Conservation (phyloP, 2,797 vertebrate species). For the Babyrousa celebensis region DNA sequence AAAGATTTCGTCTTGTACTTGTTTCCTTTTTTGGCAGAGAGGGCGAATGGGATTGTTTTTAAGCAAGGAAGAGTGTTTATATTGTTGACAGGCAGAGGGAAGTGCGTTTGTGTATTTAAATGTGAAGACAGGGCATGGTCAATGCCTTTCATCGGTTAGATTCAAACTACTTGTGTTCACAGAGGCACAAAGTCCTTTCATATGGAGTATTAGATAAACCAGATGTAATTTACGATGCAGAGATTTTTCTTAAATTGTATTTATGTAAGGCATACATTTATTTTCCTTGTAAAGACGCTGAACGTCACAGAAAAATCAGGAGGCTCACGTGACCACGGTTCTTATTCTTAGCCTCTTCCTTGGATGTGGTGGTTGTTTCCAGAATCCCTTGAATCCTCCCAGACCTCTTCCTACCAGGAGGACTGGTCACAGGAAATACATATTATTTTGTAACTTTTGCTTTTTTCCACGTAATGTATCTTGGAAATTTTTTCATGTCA, state of each 20-base stretch:
- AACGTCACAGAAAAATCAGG: not conserved
- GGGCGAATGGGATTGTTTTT: not conserved
- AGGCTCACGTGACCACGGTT: not conserved
- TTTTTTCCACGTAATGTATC: not conserved
- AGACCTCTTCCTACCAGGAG: not conserved
- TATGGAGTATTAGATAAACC: not conserved
- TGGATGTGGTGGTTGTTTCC: not conserved
- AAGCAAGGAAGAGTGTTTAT: not conserved
- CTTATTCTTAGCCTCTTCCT: not conserved
- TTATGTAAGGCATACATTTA: not conserved
- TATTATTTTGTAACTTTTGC: not conserved
- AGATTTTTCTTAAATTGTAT: constrained; percentile 51
- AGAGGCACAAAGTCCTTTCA: not conserved
- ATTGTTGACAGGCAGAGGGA: not conserved
- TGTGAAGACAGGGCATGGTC: not conserved
- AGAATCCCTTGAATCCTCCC: not conserved
- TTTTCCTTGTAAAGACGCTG: constrained; percentile 55
- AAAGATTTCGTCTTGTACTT: not conserved
- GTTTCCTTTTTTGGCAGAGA: fast-evolving
- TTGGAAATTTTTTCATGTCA: not conserved
- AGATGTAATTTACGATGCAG: not conserved
- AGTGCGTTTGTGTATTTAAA: not conserved
- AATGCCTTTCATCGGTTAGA: not conserved
- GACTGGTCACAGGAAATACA: not conserved
- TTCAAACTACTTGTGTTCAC: not conserved